Evolutionary conservation across 2,113 vertebrate genomes (phyloP).

Genomic region (Cacatua alba): DNA sequence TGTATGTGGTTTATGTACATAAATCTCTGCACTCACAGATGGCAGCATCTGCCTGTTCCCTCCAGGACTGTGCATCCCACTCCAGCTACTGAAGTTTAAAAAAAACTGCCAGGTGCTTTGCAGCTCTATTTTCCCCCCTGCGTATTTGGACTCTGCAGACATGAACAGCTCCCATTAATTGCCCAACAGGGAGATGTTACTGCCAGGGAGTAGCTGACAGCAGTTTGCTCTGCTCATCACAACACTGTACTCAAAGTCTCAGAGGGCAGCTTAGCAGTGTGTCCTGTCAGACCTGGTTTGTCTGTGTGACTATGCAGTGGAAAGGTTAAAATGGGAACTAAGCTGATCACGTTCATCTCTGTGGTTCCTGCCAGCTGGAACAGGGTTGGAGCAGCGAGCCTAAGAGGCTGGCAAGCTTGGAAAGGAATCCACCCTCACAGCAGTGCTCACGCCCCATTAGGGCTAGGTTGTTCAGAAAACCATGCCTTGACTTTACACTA

Average conservation of each 20-base stretch:
- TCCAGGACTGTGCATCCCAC: neutral
- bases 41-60: conserved; percentile 19
- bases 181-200: conserved; percentile 36
- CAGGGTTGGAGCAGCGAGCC: neutral
- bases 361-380: conserved; percentile 33
- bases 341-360: neutral
- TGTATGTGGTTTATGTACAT: neutral
- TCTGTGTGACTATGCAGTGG: conserved; percentile 22
- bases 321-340: conserved; percentile 44
- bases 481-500: neutral
- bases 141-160: neutral
- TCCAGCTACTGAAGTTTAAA: conserved; percentile 7
- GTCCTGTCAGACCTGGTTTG: conserved; percentile 56
- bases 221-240: conserved; percentile 40
- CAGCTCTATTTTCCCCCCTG: neutral
- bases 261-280: conserved; percentile 29
- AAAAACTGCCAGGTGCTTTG: neutral
- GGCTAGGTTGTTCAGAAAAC: neutral
- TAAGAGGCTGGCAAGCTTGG: neutral
- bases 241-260: conserved; percentile 9
- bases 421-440: neutral
- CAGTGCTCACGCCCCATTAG: neutral
- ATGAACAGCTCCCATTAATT: conserved; percentile 34
- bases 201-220: conserved; percentile 52
- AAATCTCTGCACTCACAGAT: conserved; percentile 35